Conservation (phyloP, 2,113 vertebrate species). For the Vidua macroura region DNA sequence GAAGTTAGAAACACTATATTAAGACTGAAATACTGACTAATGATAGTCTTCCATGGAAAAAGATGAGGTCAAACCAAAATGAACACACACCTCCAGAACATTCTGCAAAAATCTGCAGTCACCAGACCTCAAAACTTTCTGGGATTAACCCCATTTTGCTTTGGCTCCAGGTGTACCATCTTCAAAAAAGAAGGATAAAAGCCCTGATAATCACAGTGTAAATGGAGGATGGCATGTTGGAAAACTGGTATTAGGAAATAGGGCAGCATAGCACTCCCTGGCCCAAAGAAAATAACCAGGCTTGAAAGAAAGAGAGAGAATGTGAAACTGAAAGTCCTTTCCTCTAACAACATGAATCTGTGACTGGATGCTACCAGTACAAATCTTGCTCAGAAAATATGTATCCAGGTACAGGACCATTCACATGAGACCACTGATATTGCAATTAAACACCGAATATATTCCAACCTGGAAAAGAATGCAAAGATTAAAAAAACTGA, state of each 20-base stretch:
- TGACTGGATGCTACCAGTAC: not conserved
- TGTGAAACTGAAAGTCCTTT: not conserved
- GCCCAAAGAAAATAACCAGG: not conserved
- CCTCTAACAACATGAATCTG: not conserved
- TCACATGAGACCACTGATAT: not conserved
- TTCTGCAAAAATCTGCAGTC: not conserved
- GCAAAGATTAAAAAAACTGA: not conserved
- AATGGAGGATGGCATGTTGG: not conserved
- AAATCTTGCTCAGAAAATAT: not conserved
- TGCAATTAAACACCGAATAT: not conserved
- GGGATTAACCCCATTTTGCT: not conserved
- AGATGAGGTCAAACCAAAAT: not conserved
- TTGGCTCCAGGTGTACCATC: not conserved
- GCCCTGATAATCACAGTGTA: not conserved
- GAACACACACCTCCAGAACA: not conserved
- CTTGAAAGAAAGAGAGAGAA: not conserved
- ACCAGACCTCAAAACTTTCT: not conserved
- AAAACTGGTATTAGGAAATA: not conserved
- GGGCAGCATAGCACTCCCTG: not conserved
- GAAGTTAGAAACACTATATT: not conserved
- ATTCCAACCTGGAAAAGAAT: not conserved
- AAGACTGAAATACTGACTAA: not conserved
- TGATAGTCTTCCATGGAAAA: not conserved
- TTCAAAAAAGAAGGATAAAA: not conserved
- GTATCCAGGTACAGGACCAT: not conserved